Base-by-base conservation (phyloP, 2,113 vertebrate species). In the Taxidea taxus region DNA sequence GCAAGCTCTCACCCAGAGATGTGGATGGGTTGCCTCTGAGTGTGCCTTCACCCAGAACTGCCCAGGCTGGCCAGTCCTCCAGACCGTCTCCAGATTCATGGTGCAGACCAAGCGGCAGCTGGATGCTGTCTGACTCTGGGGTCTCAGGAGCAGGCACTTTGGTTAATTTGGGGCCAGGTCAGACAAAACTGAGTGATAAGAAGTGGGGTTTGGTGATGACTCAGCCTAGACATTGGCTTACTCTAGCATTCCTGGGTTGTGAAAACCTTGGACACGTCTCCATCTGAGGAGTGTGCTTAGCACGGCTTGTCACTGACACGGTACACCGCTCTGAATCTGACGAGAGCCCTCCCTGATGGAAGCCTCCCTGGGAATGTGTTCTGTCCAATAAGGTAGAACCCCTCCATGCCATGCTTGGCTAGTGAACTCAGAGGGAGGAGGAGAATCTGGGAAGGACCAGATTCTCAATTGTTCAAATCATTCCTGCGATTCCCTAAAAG, bases 51-150 rank as follows among this genome's bases (percentile, higher is more conserved):
- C 47, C 56, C 84, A 16, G 9, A 25, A 3, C 39, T 13, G 8
- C 4, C 1, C 0, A 0, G 7, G 4, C 84, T 13, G 49, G 10
- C 0, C 2, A 3, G 68, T 18, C 2, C 34, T 58, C 34, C 16
- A 27, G 60, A 54, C 3, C 29, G 27, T 64, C 39, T 23, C 80
- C 58, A 60, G 25, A 60, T 10, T 60, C 58, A 23, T 5, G 13
- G 23, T 5, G 4, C 13, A 2, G 8, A 51, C 7, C 7, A 0
- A 54, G 9, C n/a, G 20, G 54, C 2, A 0, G 54, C 23, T 2
- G 51, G 58, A 16, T 1, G 1, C 34, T 18, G 15, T 7, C 77
- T 27, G 23, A 37, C 3, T 16, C 49, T 23, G 25, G 47, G 15
- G 11, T 44, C 12, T 29, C 12, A 1, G 13, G 56, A 44, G 60